Evolutionary conservation across 2,888 invertebrate species (phyloP).

Genomic region (Monopis laevigella): DNA sequence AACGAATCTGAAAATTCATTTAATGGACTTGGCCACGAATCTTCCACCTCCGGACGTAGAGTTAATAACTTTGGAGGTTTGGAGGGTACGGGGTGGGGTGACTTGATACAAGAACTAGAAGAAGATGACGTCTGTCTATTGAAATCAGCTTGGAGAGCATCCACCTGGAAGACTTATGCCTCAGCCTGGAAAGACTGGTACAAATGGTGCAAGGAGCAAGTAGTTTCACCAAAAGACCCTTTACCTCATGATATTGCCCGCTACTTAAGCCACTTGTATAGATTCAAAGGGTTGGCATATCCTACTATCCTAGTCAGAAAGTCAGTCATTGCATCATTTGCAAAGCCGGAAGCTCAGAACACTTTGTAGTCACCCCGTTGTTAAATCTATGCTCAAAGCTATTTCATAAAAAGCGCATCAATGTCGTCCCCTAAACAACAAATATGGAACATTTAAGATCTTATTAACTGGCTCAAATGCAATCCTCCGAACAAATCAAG

Average conservation of each 20-base stretch:
- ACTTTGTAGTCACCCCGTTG: conserved; percentile 14
- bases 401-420: conserved; percentile 13
- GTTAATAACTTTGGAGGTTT: conserved; percentile 18
- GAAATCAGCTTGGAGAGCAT: conserved; percentile 17
- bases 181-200: conserved; percentile 19
- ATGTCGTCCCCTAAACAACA: no score
- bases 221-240: neutral
- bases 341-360: neutral
- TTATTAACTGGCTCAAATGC: no score
- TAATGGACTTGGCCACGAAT: no score
- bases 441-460: no score
- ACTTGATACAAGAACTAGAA: neutral
- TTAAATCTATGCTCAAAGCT: conserved; percentile 19
- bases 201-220: conserved; percentile 16
- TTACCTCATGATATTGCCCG: neutral
- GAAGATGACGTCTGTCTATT: neutral
- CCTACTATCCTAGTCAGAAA: no score
- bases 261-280: no score
- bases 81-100: conserved; percentile 21
- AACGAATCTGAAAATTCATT: no score
- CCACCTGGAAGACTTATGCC: conserved; percentile 17
- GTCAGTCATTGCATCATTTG: neutral
- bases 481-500: no score
- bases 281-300: no score
- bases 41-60: conserved; percentile 16